Base-by-base conservation (phyloP, 1,140 invertebrate genomes). In the Ruditapes philippinarum region DNA sequence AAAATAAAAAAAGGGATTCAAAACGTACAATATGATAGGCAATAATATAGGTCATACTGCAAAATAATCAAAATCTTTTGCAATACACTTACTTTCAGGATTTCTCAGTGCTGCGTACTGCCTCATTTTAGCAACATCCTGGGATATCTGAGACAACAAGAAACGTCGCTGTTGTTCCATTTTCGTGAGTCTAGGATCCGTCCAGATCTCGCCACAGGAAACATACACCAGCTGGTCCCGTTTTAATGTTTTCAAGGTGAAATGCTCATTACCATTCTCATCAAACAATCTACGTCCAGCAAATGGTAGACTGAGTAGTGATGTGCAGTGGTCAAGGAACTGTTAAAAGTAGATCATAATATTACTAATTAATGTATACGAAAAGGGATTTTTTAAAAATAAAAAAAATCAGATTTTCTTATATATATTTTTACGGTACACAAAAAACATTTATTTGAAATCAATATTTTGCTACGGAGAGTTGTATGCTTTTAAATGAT, bases 271-370 rank as follows among this genome's bases (percentile, higher is more conserved):
- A 0, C 96, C 96, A 9, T 93, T 90, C 12, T 91, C 88, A 86
- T 96, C 95, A 94, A 95, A 96, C 28, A 96, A 82, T 70, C 95
- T 91, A 60, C 96, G 91, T 3, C 93, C 95, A 92, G 95, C 95
- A 92, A 95, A 95, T 31, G 96, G 95, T 14, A 96, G 92, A 76
- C 93, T 91, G 12, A 96, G 90, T 14, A 95, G 83, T 17, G 49
- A 86, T 11, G 96, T 96, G 88, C 95, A 95, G 36, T 92, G 91
- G 62, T 95, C 95, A 33, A 96, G 81, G 88, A 96, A 96, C 95
- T 96, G 91, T 60, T 92, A 92, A 60, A 60, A 33, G 51, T 49
- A 49, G 17, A 49, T n/a, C n/a, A 49, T 49, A 17, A 11, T 49
- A 17, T 11, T 17, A 49, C 45, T 49, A 11, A 17, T 49, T 49